Conservation (phyloP, 2,888 invertebrate species). For the Oscheius sp. region DNA sequence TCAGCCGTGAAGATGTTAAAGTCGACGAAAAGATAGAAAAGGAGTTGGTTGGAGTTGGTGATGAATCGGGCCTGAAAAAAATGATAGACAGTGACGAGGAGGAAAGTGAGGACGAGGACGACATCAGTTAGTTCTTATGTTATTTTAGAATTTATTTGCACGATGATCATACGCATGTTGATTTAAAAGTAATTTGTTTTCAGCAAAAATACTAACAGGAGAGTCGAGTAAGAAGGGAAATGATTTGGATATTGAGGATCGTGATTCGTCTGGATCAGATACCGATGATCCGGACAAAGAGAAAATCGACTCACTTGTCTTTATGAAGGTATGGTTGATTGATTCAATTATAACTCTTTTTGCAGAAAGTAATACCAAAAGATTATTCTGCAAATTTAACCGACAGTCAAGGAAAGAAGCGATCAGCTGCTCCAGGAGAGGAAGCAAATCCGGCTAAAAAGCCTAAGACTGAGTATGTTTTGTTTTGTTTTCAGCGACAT, state of each 20-base stretch:
- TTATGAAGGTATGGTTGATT: conserved; percentile 55
- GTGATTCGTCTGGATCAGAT: conserved; percentile 69
- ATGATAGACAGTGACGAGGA: conserved; percentile 53
- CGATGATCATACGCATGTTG: not conserved
- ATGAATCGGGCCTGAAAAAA: conserved; percentile 83
- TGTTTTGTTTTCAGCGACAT: too few species aligned
- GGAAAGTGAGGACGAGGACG: conserved; percentile 54
- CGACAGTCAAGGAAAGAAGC: conserved; percentile 33
- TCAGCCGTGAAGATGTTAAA: not conserved
- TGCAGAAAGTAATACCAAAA: not conserved
- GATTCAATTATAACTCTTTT: too few species aligned
- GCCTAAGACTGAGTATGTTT: conserved; percentile 40
- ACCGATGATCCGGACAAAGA: conserved; percentile 73
- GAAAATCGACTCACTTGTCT: conserved; percentile 67
- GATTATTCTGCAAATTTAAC: not conserved
- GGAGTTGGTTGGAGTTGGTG: conserved; percentile 87
- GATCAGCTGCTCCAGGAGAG: conserved; percentile 26
- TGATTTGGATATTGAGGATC: conserved; percentile 48
- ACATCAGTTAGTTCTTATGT: conserved; percentile 22
- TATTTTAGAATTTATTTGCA: not conserved
- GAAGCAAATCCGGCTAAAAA: conserved; percentile 47
- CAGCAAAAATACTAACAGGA: conserved; percentile 49
- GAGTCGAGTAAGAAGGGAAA: conserved; percentile 41
- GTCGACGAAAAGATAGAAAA: conserved; percentile 76
- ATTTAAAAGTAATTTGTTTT: too few species aligned